A percentile compares a stretch with the other conserved stretches of the same genome.
These are phyloP conservation scores for Brachionus asplanchnoidis DNA, from an alignment of 1,140 invertebrate species.

Conservation along the genomic window DNA sequence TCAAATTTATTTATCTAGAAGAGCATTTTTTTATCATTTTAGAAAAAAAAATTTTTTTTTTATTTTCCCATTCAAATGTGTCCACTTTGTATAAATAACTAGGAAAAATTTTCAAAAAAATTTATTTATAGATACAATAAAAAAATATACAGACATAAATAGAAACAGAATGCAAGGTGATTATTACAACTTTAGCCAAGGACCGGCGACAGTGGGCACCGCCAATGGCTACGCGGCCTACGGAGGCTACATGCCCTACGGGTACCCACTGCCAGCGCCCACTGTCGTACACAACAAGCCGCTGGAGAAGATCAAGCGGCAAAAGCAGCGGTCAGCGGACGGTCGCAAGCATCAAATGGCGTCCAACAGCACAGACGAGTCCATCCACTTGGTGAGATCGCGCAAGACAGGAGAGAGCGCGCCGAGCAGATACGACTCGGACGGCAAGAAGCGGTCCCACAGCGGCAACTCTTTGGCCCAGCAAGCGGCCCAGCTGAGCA, in stretches of 20 bases:
- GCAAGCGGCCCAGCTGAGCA: background rate
- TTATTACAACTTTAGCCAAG: conserved; percentile 31
- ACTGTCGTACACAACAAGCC: background rate
- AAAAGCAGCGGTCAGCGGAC: background rate
- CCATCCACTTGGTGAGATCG: conserved; percentile 36
- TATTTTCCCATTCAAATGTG: conserved; percentile 14
- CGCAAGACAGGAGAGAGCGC: conserved; percentile 39
- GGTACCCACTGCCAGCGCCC: background rate
- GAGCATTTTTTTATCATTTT: background rate
- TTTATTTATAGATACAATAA: background rate
- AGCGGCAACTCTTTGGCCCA: conserved; percentile 30
- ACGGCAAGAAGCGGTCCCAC: conserved; percentile 16
- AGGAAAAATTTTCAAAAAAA: background rate
- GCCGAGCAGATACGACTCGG: conserved; percentile 5
- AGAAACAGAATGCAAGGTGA: conserved; percentile 24
- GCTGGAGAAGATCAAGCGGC: conserved; percentile 2
- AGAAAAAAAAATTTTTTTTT: no score
- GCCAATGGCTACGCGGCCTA: background rate
- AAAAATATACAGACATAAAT: background rate
- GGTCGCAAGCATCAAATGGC: background rate
- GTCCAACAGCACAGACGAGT: conserved; percentile 28
- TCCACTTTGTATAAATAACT: background rate
- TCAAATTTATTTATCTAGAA: background rate
- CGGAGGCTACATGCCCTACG: conserved; percentile 1
- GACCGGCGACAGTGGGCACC: background rate